phyloP scores from a whole-genome alignment of 2,113 vertebrate genomes.

The Proterorhinus semilunaris region DNA sequence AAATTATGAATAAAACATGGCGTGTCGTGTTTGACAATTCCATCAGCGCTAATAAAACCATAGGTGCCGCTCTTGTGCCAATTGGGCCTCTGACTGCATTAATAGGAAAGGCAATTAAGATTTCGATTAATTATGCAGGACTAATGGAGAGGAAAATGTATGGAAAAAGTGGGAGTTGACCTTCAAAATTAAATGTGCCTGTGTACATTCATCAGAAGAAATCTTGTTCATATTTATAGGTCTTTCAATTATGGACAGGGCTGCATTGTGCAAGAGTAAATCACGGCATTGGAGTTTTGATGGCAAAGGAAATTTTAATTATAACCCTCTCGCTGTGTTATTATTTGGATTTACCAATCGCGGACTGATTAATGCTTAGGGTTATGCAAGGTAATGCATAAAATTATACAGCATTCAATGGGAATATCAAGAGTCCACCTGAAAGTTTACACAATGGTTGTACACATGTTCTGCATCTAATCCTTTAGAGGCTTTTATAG shows the following conservation, averaged over 20 bases:
- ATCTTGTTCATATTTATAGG: slow-evolving; percentile 26
- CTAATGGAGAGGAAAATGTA: slow-evolving; percentile 65
- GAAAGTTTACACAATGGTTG: no score
- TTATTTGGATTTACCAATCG: no score
- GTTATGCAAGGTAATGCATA: no score
- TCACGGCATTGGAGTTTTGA: slow-evolving; percentile 40
- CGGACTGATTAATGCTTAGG: no score
- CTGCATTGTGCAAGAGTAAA: slow-evolving; percentile 30
- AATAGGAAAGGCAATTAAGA: slow-evolving; percentile 79
- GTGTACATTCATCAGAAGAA: slow-evolving; percentile 9
- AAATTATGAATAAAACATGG: slow-evolving; percentile 60
- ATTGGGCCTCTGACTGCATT: slow-evolving; percentile 68
- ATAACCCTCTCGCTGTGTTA: neutral
- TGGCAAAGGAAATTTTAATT: slow-evolving; percentile 49
- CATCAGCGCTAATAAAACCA: slow-evolving; percentile 71
- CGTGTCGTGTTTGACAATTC: slow-evolving; percentile 67
- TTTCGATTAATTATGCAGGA: slow-evolving; percentile 72
- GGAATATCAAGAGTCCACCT: no score
- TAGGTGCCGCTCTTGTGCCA: slow-evolving; percentile 54
- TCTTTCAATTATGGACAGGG: slow-evolving; percentile 31
- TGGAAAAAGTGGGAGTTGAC: slow-evolving; percentile 55
- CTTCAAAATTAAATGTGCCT: slow-evolving; percentile 63
- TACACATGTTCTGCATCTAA: no score
- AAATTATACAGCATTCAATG: no score
- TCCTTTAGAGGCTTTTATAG: no score